These are phyloP conservation scores for Xestoiulus laeticollis DNA, from an alignment of 2,888 invertebrate genomes.

Conservation along the genomic window DNA sequence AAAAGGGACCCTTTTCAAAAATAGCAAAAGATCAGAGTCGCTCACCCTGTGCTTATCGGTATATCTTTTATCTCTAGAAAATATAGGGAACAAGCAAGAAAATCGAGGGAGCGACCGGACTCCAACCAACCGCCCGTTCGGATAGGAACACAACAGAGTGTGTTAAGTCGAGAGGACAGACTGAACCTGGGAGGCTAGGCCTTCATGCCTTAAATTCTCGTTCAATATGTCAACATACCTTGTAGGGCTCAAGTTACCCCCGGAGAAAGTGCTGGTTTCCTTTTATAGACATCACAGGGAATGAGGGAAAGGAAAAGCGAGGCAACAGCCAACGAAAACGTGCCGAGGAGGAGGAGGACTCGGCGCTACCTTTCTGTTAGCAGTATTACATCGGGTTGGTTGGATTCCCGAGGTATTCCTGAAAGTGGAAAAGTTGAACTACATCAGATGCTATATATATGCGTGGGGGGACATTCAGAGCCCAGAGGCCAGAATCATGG, in stretches of 20 bases:
- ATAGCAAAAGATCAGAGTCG: conserved; percentile 11
- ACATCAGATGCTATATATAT: conserved; percentile 10
- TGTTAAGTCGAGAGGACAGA: conserved; percentile 54
- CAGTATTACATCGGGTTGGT: background rate
- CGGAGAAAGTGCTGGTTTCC: conserved; percentile 48
- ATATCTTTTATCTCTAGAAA: conserved; percentile 48
- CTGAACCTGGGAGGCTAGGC: conserved; percentile 49
- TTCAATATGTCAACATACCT: conserved; percentile 53
- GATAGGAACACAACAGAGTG: conserved; percentile 44
- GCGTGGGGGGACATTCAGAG: background rate
- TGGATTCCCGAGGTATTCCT: background rate
- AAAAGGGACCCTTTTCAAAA: background rate
- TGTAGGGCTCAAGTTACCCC: conserved; percentile 53
- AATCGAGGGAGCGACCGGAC: conserved; percentile 48
- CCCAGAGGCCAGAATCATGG: background rate
- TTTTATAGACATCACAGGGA: conserved; percentile 50
- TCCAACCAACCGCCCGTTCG: conserved; percentile 50
- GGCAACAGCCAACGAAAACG: conserved; percentile 30
- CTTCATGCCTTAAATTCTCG: conserved; percentile 54
- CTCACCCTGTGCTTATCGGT: conserved; percentile 47
- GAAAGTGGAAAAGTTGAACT: conserved; percentile 14
- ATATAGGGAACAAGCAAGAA: conserved; percentile 46
- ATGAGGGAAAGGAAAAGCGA: conserved; percentile 2
- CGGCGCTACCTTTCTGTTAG: background rate
- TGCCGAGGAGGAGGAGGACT: background rate